These are phyloP conservation scores for Crocodylus rhombifer DNA, from an alignment of 2,797 vertebrate species.

Conservation along the genomic window DNA sequence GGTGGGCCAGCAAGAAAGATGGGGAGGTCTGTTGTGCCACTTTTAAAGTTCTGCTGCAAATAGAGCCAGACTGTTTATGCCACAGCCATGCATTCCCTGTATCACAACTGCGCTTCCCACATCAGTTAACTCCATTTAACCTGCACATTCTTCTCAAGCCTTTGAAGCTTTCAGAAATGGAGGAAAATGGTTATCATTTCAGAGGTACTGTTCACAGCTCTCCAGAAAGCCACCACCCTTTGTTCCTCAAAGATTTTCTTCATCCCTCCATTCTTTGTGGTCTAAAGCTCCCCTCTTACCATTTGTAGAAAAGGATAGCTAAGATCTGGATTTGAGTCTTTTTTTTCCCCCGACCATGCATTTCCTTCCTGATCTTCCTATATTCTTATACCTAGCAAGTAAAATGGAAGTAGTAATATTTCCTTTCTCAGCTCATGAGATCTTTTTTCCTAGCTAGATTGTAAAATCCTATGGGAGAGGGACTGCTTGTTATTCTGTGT, in stretches of 20 bases:
- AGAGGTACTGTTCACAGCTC: constrained; percentile 11
- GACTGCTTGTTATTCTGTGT: background rate
- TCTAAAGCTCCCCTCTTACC: background rate
- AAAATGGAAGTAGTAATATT: background rate
- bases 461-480: background rate
- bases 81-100: constrained; percentile 8
- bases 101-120: constrained; percentile 1
- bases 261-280: background rate
- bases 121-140: background rate
- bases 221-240: background rate
- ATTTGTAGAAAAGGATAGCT: background rate
- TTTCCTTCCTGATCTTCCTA: too few species aligned
- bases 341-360: too few species aligned
- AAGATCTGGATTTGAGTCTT: background rate
- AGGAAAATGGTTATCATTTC: constrained; percentile 18
- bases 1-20: constrained; percentile 12
- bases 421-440: background rate
- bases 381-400: background rate
- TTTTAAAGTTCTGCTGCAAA: constrained; percentile 29
- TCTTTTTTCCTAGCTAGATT: background rate
- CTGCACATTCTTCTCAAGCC: constrained; percentile 9
- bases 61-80: constrained; percentile 21
- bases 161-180: constrained; percentile 1
- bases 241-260: background rate
- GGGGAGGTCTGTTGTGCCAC: constrained; percentile 17